phyloP scores from a whole-genome alignment of 2,888 invertebrate genomes.

The Volucella inanis region DNA sequence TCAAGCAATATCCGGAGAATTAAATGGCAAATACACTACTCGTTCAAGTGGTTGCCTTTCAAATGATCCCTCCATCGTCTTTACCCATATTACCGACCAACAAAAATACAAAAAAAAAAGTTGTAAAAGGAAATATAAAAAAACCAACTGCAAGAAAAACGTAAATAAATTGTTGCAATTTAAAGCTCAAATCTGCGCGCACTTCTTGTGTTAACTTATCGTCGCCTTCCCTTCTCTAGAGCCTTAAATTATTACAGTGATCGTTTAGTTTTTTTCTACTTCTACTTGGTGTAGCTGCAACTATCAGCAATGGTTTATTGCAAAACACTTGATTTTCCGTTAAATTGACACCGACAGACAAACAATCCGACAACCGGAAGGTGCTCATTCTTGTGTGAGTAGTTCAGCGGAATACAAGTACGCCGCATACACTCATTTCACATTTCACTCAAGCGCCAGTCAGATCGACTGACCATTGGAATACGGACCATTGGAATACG shows the following conservation, averaged over 20 bases:
- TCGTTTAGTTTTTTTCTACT: slow-evolving; percentile 32
- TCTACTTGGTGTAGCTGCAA: slow-evolving; percentile 5
- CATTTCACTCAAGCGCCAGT: slow-evolving; percentile 37
- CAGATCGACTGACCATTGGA: not conserved
- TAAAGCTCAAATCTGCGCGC: slow-evolving; percentile 41
- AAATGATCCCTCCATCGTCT: slow-evolving; percentile 27
- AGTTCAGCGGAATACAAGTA: not conserved
- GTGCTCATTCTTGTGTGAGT: slow-evolving; percentile 14
- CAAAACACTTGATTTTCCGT: slow-evolving; percentile 37
- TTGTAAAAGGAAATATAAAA: slow-evolving; percentile 45
- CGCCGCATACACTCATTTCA: not conserved
- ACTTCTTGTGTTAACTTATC: slow-evolving; percentile 9
- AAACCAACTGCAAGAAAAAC: slow-evolving; percentile 10
- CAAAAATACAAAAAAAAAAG: slow-evolving; percentile 8
- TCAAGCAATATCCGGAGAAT: slow-evolving; percentile 61
- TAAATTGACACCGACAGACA: slow-evolving; percentile 14
- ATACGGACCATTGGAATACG: not conserved
- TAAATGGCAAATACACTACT: slow-evolving; percentile 31
- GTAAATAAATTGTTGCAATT: slow-evolving; percentile 59
- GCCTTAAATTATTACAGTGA: slow-evolving; percentile 19
- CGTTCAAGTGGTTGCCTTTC: slow-evolving; percentile 43
- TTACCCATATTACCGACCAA: slow-evolving; percentile 17
- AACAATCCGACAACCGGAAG: slow-evolving; percentile 52
- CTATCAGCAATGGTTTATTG: slow-evolving; percentile 20
- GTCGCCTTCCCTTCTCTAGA: not conserved